Conservation (phyloP, 2,113 vertebrate species). For the Cyprinodon variegatus region DNA sequence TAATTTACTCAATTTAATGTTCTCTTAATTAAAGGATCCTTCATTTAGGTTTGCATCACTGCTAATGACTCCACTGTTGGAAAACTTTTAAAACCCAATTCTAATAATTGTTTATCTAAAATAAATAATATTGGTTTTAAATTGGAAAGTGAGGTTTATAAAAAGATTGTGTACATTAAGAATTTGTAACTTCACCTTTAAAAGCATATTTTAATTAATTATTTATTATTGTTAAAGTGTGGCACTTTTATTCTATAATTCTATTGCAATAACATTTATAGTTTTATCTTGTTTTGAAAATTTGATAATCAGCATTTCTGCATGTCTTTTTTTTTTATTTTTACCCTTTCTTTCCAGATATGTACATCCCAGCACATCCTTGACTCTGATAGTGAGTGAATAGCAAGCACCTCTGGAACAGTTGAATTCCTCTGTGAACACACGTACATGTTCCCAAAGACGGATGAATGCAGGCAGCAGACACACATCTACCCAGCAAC, state of each 20-base stretch:
- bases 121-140: background rate
- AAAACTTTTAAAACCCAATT: background rate
- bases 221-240: background rate
- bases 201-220: background rate
- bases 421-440: conserved; percentile 23
- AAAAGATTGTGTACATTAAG: background rate
- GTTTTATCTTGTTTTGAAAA: background rate
- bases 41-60: background rate
- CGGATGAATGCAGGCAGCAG: conserved; percentile 5
- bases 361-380: too few species aligned
- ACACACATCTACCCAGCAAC: conserved; percentile 54
- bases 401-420: conserved; percentile 44
- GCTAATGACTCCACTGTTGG: background rate
- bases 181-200: background rate
- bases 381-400: conserved; percentile 9
- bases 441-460: conserved; percentile 9
- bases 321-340: background rate
- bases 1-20: background rate
- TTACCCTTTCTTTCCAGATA: background rate
- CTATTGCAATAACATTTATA: background rate
- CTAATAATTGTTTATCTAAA: too few species aligned
- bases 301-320: background rate
- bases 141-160: background rate
- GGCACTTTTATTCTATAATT: background rate
- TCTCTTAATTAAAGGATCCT: background rate